phyloP scores from a whole-genome alignment of 2,888 invertebrate species.

The Lochmaea crataegi region DNA sequence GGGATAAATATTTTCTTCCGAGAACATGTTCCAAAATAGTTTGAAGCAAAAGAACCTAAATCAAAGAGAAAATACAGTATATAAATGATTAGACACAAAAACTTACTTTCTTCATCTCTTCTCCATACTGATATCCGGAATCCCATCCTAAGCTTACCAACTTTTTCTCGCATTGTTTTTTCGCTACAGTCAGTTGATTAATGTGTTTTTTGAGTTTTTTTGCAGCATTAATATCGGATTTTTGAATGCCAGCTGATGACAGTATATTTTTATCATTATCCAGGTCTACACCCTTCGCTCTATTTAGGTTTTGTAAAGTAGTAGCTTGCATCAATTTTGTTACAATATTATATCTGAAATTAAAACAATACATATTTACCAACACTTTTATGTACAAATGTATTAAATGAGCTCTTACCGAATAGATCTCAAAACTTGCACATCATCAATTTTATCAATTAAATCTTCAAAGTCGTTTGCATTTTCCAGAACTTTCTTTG shows the following conservation, averaged over 20 bases:
- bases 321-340: slow-evolving; percentile 95
- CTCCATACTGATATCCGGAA: slow-evolving; percentile 67
- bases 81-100: not conserved
- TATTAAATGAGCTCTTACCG: slow-evolving; percentile 66
- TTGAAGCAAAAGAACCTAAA: slow-evolving; percentile 77
- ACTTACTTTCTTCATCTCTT: slow-evolving; percentile 55
- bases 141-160: slow-evolving; percentile 82
- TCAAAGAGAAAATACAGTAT: not conserved
- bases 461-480: slow-evolving; percentile 91
- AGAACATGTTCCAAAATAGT: slow-evolving; percentile 81
- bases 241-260: slow-evolving; percentile 71
- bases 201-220: slow-evolving; percentile 87
- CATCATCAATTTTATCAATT: slow-evolving; percentile 82
- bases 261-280: slow-evolving; percentile 70
- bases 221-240: slow-evolving; percentile 83
- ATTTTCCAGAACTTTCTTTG: slow-evolving; percentile 85
- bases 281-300: slow-evolving; percentile 82
- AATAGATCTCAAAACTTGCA: slow-evolving; percentile 86
- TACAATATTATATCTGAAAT: slow-evolving; percentile 81
- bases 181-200: slow-evolving; percentile 83
- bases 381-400: no score
- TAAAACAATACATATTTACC: not conserved
- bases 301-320: slow-evolving; percentile 88
- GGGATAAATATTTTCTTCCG: slow-evolving; percentile 83
- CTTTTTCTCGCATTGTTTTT: slow-evolving; percentile 83